phyloP scores from a whole-genome alignment of 1,140 invertebrate species.

The Leptinotarsa texana region DNA sequence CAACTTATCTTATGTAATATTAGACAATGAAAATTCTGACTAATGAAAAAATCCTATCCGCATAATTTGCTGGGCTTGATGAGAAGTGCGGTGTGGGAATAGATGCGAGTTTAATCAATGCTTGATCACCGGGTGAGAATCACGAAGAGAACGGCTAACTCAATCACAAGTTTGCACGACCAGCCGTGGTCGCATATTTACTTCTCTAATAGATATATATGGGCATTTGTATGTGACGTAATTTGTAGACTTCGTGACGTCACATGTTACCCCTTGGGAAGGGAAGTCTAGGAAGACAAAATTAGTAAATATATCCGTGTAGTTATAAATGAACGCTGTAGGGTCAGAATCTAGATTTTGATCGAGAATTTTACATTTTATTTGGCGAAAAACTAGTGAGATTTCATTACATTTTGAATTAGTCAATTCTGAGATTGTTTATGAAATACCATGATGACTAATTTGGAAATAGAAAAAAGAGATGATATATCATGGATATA shows the following conservation, averaged over 20 bases:
- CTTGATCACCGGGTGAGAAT: conserved; percentile 39
- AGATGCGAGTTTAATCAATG: conserved; percentile 37
- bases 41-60: neutral
- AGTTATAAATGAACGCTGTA: conserved; percentile 24
- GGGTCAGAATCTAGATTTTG: conserved; percentile 21
- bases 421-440: too few relatives aligned
- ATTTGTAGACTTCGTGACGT: conserved; percentile 48
- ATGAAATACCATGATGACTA: too few relatives aligned
- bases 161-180: conserved; percentile 52
- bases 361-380: neutral
- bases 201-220: conserved; percentile 51
- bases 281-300: conserved; percentile 27
- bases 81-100: conserved; percentile 43
- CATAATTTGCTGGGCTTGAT: conserved; percentile 38
- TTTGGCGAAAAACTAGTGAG: too few relatives aligned
- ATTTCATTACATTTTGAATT: too few relatives aligned
- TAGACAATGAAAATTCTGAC: too few relatives aligned
- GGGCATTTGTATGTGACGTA: conserved; percentile 51
- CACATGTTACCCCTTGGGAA: conserved; percentile 35
- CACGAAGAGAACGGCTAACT: conserved; percentile 41
- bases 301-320: conserved; percentile 30
- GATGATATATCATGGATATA: too few relatives aligned
- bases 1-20: too few relatives aligned
- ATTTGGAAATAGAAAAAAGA: too few relatives aligned
- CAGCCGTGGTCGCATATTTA: conserved; percentile 48